Evolutionary conservation across 2,113 vertebrate genomes (phyloP).

Genomic region (Edolisoma coerulescens): DNA sequence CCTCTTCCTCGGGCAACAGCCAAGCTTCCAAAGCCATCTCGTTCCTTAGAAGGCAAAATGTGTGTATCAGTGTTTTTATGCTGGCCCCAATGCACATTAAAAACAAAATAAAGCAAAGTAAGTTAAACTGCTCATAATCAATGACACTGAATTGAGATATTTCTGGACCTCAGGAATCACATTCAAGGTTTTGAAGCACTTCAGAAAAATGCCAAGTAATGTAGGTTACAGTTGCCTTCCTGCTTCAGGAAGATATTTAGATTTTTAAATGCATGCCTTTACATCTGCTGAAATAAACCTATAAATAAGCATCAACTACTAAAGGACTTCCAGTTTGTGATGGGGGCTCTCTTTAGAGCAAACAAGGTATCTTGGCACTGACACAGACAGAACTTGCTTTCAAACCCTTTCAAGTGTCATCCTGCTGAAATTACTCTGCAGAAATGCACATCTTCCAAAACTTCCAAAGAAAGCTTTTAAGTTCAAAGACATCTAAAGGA

Average conservation of each 20-base stretch:
- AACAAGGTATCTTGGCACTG: not conserved
- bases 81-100: not conserved
- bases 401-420: not conserved
- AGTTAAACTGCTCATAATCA: not conserved
- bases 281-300: not conserved
- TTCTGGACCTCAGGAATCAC: not conserved
- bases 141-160: not conserved
- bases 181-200: not conserved
- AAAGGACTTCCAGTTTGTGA: not conserved
- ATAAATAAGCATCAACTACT: not conserved
- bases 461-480: not conserved
- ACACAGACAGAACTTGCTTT: not conserved
- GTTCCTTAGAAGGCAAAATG: conserved; percentile 77
- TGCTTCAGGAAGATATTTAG: conserved; percentile 21
- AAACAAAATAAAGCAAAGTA: not conserved
- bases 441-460: not conserved
- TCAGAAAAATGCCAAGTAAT: not conserved
- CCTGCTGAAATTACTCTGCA: not conserved
- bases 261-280: not conserved
- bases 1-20: conserved; percentile 76
- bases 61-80: not conserved
- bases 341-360: not conserved
- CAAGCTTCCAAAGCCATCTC: conserved; percentile 88
- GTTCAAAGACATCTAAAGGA: not conserved
- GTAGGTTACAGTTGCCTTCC: not conserved